A percentile compares a stretch with the other conserved stretches of the same genome.
Conservation (phyloP, 2,797 vertebrate genomes). For the Galago senegalensis region DNA sequence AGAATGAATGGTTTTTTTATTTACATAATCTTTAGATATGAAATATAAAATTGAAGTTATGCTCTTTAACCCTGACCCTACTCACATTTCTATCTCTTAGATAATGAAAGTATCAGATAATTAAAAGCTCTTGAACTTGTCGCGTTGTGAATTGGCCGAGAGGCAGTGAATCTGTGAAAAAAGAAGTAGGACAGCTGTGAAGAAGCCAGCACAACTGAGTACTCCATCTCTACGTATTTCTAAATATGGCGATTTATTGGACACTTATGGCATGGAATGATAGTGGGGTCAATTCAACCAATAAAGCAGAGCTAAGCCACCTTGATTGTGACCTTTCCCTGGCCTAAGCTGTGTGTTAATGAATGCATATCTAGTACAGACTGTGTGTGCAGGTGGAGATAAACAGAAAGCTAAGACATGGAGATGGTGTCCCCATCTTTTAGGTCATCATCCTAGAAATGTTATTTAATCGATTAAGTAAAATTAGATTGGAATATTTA, state of each 20-base stretch:
- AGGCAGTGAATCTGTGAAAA: conserved; percentile 58
- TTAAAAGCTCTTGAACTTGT: conserved; percentile 37
- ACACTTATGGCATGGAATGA: neutral
- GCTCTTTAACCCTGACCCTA: neutral
- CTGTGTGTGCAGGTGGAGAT: neutral
- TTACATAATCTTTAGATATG: neutral
- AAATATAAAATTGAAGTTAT: neutral
- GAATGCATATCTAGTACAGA: neutral
- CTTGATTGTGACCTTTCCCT: conserved; percentile 3
- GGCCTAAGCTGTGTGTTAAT: conserved; percentile 47
- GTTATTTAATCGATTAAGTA: neutral
- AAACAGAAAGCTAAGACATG: neutral
- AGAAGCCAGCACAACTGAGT: conserved; percentile 52
- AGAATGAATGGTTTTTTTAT: conserved; percentile 13
- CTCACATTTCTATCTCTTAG: neutral
- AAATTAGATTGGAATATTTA: neutral
- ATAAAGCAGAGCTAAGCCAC: neutral
- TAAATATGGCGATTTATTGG: conserved; percentile 61
- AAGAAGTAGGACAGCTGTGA: conserved; percentile 51
- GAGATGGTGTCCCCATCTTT: neutral
- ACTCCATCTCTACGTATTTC: conserved; percentile 13
- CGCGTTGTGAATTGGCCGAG: neutral
- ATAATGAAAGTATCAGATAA: neutral
- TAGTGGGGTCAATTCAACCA: neutral
- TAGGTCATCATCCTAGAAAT: conserved; percentile 9